Conservation (phyloP, 2,113 vertebrate genomes). For the Megaceryle torquata region DNA sequence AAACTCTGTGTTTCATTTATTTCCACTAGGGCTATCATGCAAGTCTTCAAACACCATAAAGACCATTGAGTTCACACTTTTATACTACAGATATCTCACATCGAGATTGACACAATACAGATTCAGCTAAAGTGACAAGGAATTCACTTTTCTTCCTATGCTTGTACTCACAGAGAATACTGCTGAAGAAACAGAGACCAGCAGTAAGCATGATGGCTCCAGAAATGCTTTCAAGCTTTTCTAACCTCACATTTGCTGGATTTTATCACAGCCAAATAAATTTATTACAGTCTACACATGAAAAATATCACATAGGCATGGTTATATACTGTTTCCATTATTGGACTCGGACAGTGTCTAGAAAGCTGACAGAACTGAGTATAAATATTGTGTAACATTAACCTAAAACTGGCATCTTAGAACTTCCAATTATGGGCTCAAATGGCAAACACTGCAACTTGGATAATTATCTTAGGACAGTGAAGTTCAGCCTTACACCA, state of each 20-base stretch:
- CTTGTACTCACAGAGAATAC: neutral
- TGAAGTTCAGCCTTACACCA: neutral
- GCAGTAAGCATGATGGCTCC: neutral
- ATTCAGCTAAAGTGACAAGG: neutral
- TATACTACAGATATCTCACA: neutral
- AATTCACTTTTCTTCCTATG: neutral
- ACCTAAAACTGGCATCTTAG: neutral
- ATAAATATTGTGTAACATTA: neutral
- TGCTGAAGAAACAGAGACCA: neutral
- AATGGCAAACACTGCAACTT: neutral
- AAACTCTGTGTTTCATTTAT: neutral
- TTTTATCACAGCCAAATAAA: neutral
- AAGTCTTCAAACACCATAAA: neutral
- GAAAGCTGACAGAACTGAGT: neutral
- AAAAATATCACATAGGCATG: fast-evolving
- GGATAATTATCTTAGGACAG: neutral
- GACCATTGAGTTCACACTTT: neutral
- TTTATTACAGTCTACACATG: neutral
- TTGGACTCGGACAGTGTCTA: neutral
- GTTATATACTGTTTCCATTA: neutral
- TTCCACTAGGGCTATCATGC: neutral
- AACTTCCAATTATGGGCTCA: neutral
- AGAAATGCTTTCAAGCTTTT: neutral
- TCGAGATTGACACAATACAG: neutral
- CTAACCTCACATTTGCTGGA: neutral